Evolutionary conservation across 2,113 vertebrate species (phyloP).

Genomic region (Pseudolaguvia tuberculata): DNA sequence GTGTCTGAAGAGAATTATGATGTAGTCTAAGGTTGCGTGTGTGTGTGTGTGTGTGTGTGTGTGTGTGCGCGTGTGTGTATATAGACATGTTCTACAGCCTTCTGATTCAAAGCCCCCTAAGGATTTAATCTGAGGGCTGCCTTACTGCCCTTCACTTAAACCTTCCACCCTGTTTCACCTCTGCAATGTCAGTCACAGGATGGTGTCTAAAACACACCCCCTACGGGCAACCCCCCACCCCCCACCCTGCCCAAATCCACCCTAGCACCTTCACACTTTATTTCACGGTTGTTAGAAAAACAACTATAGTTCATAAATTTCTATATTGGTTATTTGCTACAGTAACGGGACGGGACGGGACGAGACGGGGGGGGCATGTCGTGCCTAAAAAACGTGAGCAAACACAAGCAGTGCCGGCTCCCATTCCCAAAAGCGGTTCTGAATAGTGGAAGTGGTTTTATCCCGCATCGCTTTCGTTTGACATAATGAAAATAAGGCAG

Average conservation of each 20-base stretch:
- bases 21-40: no score
- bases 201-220: neutral
- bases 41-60: neutral
- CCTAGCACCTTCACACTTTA: neutral
- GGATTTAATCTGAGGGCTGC: slow-evolving; percentile 13
- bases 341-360: no score
- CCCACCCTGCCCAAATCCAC: neutral
- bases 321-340: no score
- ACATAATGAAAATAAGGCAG: no score
- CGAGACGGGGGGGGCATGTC: no score
- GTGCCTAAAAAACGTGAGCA: no score
- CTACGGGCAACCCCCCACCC: neutral
- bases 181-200: neutral
- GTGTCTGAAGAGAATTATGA: neutral
- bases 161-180: neutral
- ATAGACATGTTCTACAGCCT: neutral
- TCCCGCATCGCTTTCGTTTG: no score
- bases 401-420: no score
- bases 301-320: no score
- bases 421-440: no score
- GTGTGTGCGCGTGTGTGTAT: neutral
- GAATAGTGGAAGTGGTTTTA: no score
- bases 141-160: slow-evolving; percentile 1
- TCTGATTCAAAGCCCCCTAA: slow-evolving; percentile 35
- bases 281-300: neutral